Percentiles rank a stretch among this genome's conserved stretches.
Evolutionary conservation across 2,113 vertebrate species (phyloP).

Genomic region (Choloepus hoffmanni): DNA sequence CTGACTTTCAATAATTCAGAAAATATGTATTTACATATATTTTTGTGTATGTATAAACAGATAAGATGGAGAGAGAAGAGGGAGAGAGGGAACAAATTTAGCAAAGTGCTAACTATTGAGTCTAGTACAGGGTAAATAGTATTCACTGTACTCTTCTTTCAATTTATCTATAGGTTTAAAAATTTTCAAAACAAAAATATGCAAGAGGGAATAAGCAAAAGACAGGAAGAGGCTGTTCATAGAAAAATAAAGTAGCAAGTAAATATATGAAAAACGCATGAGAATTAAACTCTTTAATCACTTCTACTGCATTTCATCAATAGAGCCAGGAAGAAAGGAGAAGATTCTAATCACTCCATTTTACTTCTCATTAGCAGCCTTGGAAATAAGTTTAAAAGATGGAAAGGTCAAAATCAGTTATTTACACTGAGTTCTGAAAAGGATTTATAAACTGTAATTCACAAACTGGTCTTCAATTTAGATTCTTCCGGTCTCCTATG

Average conservation of each 20-base stretch:
- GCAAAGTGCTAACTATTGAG: neutral
- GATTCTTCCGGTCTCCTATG: neutral
- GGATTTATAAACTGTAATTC: constrained; percentile 4
- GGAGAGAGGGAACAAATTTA: neutral
- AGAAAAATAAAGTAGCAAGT: neutral
- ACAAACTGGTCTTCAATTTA: constrained; percentile 16
- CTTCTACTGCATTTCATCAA: constrained; percentile 23
- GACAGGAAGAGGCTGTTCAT: neutral
- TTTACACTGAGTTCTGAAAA: constrained; percentile 21
- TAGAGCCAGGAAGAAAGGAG: neutral
- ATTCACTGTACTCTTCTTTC: neutral
- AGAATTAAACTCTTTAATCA: constrained; percentile 32
- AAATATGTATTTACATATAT: neutral
- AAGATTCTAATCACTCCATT: constrained; percentile 51
- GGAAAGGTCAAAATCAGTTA: constrained; percentile 29
- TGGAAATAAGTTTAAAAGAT: constrained; percentile 28
- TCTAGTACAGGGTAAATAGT: neutral
- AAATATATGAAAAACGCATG: constrained; percentile 21
- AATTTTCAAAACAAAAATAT: constrained; percentile 39
- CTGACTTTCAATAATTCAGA: constrained; percentile 34
- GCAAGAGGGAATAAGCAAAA: constrained; percentile 24
- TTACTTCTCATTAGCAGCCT: constrained; percentile 10
- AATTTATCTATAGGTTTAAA: neutral
- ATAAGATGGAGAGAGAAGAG: neutral
- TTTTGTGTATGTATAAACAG: neutral